Conservation (phyloP, 2,888 invertebrate genomes). For the Oscheius sp. region DNA sequence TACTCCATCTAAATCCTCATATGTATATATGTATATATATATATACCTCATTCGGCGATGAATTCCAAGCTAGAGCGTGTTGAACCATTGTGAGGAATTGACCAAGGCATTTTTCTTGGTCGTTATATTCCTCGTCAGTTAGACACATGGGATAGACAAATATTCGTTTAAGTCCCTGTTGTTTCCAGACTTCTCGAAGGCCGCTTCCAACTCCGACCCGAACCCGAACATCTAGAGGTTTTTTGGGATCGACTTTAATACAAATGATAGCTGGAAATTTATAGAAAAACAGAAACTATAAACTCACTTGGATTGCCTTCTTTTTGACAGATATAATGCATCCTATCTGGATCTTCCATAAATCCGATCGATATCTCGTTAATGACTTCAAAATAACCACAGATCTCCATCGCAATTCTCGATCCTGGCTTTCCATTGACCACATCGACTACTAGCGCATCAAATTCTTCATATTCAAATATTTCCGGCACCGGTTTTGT, state of each 20-base stretch:
- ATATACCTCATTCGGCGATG: background rate
- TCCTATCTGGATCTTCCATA: background rate
- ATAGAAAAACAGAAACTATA: background rate
- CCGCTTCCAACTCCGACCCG: slow-evolving; percentile 19
- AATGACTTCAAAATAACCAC: background rate
- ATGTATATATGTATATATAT: no score
- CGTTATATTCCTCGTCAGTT: slow-evolving; percentile 9
- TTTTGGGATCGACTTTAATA: background rate
- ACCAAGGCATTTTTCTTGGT: background rate
- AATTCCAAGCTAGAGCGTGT: slow-evolving; percentile 1
- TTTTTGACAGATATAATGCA: background rate
- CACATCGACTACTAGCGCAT: slow-evolving; percentile 27
- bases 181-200: slow-evolving; percentile 3
- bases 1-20: slow-evolving; percentile 9
- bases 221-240: slow-evolving; percentile 12
- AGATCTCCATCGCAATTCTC: background rate
- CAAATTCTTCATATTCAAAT: slow-evolving; percentile 2
- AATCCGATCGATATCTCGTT: background rate
- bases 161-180: background rate
- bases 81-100: slow-evolving; percentile 12
- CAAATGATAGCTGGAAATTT: slow-evolving; percentile 4
- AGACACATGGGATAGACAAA: slow-evolving; percentile 1
- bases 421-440: slow-evolving; percentile 7
- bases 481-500: background rate
- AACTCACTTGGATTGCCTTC: slow-evolving; percentile 3